Percentiles rank a stretch among this genome's conserved stretches.
Evolutionary conservation across 1,140 invertebrate species (phyloP).

Genomic region (Octopus sinensis): DNA sequence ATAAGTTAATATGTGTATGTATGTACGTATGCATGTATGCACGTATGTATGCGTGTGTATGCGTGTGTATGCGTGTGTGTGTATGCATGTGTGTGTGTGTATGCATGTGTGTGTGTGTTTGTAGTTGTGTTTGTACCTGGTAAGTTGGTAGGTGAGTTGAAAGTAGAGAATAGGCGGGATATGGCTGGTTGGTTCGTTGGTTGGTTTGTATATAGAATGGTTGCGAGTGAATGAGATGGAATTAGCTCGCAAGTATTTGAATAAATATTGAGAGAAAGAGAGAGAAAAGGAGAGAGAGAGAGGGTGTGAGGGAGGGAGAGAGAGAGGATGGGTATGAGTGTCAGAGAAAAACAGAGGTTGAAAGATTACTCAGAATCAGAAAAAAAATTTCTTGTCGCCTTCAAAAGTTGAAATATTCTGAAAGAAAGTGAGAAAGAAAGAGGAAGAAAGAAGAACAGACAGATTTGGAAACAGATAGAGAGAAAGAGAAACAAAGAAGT

Average conservation of each 20-base stretch:
- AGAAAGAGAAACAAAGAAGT: not conserved
- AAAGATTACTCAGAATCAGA: not conserved
- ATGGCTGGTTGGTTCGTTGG: not conserved
- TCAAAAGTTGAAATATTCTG: too few relatives aligned
- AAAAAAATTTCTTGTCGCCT: not conserved
- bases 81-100: not conserved
- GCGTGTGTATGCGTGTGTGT: not conserved
- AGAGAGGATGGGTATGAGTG: not conserved
- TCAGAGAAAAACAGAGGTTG: not conserved
- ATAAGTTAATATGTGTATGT: too few relatives aligned
- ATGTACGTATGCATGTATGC: too few relatives aligned
- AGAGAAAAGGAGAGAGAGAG: not conserved
- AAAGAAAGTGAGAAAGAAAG: too few relatives aligned
- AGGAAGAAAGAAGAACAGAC: not conserved
- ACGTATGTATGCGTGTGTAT: too few relatives aligned
- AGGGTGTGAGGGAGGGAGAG: not conserved
- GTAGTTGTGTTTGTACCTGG: not conserved
- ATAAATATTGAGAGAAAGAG: not conserved
- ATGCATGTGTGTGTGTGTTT: not conserved
- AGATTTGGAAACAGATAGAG: not conserved
- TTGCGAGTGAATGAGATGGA: not conserved
- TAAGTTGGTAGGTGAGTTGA: not conserved
- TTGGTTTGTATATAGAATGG: too few relatives aligned
- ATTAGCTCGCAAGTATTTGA: not conserved
- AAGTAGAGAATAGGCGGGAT: not conserved